These are phyloP conservation scores for Borostomias antarcticus DNA, from an alignment of 2,797 vertebrate species.

Conservation along the genomic window DNA sequence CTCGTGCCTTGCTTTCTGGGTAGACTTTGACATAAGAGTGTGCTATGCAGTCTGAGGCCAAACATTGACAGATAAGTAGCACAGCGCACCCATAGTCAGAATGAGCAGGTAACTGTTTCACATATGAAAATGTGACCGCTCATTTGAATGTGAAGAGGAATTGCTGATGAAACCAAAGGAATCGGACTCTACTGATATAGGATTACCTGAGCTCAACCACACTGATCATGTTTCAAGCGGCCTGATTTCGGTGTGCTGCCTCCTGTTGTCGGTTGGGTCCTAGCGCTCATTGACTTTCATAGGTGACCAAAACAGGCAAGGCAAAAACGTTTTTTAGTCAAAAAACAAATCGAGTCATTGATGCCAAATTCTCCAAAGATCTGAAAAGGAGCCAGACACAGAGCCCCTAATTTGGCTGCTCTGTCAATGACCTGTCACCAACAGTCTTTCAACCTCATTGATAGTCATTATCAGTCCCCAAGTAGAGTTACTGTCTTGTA, in stretches of 20 bases:
- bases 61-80: not conserved
- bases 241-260: not conserved
- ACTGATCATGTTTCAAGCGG: not conserved
- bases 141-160: not conserved
- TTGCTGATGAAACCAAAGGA: not conserved
- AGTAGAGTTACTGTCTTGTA: too few relatives aligned
- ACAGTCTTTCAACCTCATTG: not conserved
- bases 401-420: not conserved
- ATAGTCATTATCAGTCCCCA: too few relatives aligned
- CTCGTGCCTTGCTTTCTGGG: not conserved
- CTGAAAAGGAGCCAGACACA: constrained; percentile 1
- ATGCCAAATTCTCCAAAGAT: not conserved
- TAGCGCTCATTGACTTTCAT: not conserved
- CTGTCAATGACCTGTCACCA: not conserved
- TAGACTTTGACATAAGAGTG: not conserved
- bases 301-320: not conserved
- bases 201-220: not conserved
- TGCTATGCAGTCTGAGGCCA: not conserved
- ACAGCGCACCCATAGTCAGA: not conserved
- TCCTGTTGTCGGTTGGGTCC: not conserved
- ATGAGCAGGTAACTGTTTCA: not conserved
- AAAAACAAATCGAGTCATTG: not conserved
- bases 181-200: not conserved
- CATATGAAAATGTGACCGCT: not conserved
- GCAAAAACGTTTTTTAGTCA: not conserved